phyloP scores from a whole-genome alignment of 23 tunicate species.

The Pegea sp. region DNA sequence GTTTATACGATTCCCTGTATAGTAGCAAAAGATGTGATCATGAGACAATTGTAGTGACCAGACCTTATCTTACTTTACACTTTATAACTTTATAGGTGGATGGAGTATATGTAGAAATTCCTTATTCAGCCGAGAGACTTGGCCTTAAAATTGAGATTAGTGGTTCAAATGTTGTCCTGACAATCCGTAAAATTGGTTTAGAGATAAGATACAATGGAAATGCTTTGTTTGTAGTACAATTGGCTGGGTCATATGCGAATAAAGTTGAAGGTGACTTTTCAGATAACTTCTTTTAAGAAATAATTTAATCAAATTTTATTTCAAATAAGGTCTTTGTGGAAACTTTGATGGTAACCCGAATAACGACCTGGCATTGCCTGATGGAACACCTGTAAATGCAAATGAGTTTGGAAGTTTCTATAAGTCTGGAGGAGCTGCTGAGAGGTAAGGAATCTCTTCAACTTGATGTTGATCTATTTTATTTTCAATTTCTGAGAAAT shows the following conservation, averaged over 20 bases:
- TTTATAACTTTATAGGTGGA: too few relatives aligned
- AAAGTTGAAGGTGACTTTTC: too few relatives aligned
- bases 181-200: neutral
- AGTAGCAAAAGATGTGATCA: too few relatives aligned
- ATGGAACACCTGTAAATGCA: neutral
- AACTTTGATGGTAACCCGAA: slow-evolving; percentile 13
- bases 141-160: neutral
- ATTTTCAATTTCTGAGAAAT: too few relatives aligned
- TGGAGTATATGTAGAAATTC: neutral
- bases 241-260: neutral
- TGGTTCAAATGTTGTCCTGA: neutral
- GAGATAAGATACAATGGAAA: neutral
- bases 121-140: neutral
- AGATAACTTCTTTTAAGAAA: too few relatives aligned
- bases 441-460: too few relatives aligned
- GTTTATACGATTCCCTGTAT: too few relatives aligned
- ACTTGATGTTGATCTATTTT: too few relatives aligned
- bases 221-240: neutral
- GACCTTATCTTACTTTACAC: too few relatives aligned
- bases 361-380: slow-evolving; percentile 4
- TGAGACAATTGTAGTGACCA: too few relatives aligned
- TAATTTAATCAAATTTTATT: too few relatives aligned
- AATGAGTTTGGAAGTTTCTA: neutral
- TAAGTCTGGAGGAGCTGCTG: neutral
- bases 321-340: slow-evolving; percentile 10